Evolutionary conservation across 2,797 vertebrate genomes (phyloP).

Genomic region (Microctenopoma stevenorrisi): DNA sequence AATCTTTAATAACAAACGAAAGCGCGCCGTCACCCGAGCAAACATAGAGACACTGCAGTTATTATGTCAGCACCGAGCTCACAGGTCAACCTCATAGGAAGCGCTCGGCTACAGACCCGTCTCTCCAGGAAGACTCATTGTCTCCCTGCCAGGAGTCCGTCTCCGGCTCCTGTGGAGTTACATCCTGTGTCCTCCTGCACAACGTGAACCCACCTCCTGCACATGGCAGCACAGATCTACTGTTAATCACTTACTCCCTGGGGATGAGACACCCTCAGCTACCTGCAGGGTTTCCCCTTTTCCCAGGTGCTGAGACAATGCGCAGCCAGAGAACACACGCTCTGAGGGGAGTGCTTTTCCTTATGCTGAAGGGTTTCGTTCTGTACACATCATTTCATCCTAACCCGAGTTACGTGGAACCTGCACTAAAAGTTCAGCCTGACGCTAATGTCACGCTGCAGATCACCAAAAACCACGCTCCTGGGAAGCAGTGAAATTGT

Average conservation of each 20-base stretch:
- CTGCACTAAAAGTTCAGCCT: too few species aligned
- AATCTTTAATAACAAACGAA: background rate
- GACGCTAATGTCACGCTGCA: background rate
- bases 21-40: background rate
- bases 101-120: constrained; percentile 40
- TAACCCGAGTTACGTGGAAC: too few species aligned
- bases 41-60: background rate
- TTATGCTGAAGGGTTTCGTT: too few species aligned
- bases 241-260: background rate
- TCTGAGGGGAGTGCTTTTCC: too few species aligned
- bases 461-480: background rate
- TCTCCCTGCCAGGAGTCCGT: constrained; percentile 3
- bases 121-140: constrained; percentile 63
- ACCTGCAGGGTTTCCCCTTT: too few species aligned
- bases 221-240: background rate
- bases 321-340: too few species aligned
- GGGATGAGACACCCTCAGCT: constrained; percentile 6
- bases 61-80: constrained; percentile 49
- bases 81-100: constrained; percentile 82
- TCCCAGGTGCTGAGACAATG: too few species aligned
- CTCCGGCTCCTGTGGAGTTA: constrained; percentile 4
- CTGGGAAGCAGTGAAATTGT: background rate
- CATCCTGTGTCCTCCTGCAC: constrained; percentile 15
- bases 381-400: too few species aligned
- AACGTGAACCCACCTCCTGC: rapidly evolving